phyloP scores from a whole-genome alignment of 2,888 invertebrate genomes.

The Hypomecis punctinalis region DNA sequence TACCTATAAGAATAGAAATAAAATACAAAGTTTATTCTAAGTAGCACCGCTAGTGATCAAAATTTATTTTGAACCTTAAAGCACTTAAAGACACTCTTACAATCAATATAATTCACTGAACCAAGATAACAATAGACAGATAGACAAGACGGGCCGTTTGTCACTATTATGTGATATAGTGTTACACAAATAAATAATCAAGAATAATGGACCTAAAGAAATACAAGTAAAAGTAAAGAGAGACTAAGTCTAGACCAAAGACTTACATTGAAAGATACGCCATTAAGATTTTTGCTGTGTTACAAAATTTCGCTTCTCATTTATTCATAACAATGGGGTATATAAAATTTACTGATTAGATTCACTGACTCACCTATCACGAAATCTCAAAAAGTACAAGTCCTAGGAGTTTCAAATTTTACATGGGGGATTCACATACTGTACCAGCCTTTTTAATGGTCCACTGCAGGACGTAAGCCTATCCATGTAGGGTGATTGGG shows the following conservation, averaged over 20 bases:
- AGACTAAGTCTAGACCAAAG: slow-evolving; percentile 5
- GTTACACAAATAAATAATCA: slow-evolving; percentile 27
- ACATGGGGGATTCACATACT: no score
- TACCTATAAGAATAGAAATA: neutral
- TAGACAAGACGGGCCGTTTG: slow-evolving; percentile 6
- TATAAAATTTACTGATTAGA: no score
- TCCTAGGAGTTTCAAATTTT: no score
- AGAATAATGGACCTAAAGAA: slow-evolving; percentile 17
- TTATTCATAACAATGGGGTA: no score
- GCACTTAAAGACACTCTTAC: slow-evolving; percentile 1
- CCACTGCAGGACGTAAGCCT: no score
- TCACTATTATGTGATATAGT: slow-evolving; percentile 18
- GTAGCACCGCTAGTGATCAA: neutral
- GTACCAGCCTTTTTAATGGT: no score
- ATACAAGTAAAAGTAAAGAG: slow-evolving; percentile 7
- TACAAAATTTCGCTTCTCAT: no score
- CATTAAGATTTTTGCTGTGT: no score
- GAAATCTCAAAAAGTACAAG: no score
- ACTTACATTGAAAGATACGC: no score
- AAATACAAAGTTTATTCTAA: neutral
- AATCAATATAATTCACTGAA: neutral
- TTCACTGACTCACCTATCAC: no score
- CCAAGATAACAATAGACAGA: slow-evolving; percentile 5
- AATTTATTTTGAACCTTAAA: neutral
- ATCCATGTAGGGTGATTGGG: no score